Percentiles rank a stretch among this genome's conserved stretches.
These are phyloP conservation scores for Parus major DNA, from an alignment of 2,113 vertebrate species.

Conservation along the genomic window DNA sequence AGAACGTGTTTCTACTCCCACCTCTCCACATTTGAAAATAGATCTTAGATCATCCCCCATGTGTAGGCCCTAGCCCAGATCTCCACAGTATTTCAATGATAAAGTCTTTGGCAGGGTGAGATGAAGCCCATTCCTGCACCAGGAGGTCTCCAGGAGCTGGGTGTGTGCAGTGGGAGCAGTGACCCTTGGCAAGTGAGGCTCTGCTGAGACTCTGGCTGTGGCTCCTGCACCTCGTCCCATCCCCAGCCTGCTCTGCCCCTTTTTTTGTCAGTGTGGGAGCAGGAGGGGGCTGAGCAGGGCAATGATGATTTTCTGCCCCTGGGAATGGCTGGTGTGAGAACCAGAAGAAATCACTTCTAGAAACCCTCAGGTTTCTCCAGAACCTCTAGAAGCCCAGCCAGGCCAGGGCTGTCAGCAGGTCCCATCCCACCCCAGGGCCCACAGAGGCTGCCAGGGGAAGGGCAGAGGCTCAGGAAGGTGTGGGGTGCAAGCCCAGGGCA, in stretches of 20 bases:
- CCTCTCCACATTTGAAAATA: constrained; percentile 39
- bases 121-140: not conserved
- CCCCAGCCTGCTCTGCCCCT: not conserved
- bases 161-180: not conserved
- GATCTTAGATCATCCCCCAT: constrained; percentile 14
- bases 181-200: not conserved
- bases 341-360: not conserved
- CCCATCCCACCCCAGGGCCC: not conserved
- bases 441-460: not conserved
- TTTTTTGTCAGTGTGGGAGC: too few species aligned
- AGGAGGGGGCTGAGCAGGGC: not conserved
- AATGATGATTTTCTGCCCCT: not conserved
- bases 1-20: constrained; percentile 54
- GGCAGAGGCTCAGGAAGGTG: not conserved
- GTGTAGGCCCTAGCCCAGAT: not conserved
- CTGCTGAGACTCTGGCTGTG: not conserved
- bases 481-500: not conserved
- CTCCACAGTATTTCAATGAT: not conserved
- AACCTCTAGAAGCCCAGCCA: not conserved
- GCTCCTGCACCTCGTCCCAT: fast-evolving
- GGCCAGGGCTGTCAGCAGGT: not conserved
- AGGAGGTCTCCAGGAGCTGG: not conserved
- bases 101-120: not conserved
- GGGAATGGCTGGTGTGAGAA: not conserved
- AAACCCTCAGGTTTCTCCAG: not conserved